These are phyloP conservation scores for Belgica antarctica DNA, from an alignment of 2,888 invertebrate species.

Conservation along the genomic window DNA sequence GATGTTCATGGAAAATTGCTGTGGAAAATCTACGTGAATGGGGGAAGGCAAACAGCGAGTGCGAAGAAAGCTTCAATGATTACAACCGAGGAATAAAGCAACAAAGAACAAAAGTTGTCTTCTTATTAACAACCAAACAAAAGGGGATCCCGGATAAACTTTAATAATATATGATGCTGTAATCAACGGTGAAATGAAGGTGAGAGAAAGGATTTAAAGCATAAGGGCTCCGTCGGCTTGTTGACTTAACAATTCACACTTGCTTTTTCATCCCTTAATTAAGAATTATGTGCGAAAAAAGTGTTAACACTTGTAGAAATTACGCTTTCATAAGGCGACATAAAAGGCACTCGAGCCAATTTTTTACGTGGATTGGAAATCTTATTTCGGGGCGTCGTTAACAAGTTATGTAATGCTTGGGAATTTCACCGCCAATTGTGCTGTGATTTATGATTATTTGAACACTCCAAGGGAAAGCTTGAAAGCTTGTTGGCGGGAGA, in stretches of 20 bases:
- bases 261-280: slow-evolving; percentile 11
- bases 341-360: slow-evolving; percentile 16
- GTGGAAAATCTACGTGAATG: not conserved
- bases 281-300: slow-evolving; percentile 17
- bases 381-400: not conserved
- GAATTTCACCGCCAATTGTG: too few relatives aligned
- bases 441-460: too few relatives aligned
- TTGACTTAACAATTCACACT: not conserved
- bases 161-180: slow-evolving; percentile 21
- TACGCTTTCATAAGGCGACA: not conserved
- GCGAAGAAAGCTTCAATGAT: not conserved
- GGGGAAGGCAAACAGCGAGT: not conserved
- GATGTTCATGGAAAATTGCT: slow-evolving; percentile 15
- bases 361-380: not conserved
- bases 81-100: not conserved
- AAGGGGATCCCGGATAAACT: slow-evolving; percentile 18
- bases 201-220: slow-evolving; percentile 19
- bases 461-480: too few relatives aligned
- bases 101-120: not conserved
- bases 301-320: not conserved
- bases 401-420: not conserved
- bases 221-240: not conserved
- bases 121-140: slow-evolving; percentile 7
- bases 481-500: too few relatives aligned
- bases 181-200: slow-evolving; percentile 22